A percentile compares a stretch with the other conserved stretches of the same genome.
phyloP scores from a whole-genome alignment of 2,113 vertebrate genomes.

The Cyanistes caeruleus region DNA sequence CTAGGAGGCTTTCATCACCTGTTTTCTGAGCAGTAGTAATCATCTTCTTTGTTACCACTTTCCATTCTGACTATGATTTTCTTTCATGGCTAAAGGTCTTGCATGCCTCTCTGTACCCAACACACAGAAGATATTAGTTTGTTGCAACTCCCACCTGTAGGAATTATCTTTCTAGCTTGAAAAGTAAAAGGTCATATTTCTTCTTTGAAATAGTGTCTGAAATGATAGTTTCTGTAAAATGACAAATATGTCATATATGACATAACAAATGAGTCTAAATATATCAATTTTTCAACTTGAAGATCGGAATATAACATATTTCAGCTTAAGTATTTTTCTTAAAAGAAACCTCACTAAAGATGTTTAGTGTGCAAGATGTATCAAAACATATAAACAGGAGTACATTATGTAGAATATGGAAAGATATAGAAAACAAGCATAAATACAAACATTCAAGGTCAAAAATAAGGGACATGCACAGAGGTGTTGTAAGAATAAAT shows the following conservation, averaged over 20 bases:
- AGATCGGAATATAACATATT: neutral
- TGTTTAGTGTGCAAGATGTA: neutral
- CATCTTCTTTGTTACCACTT: neutral
- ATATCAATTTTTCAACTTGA: neutral
- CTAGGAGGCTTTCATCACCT: neutral
- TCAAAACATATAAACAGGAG: neutral
- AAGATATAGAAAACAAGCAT: neutral
- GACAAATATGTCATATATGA: neutral
- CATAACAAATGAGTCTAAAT: neutral
- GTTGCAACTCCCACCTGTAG: neutral
- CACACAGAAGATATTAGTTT: neutral
- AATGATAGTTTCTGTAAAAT: neutral
- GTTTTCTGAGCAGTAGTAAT: neutral
- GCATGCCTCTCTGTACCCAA: rapidly evolving
- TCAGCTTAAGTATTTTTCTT: neutral
- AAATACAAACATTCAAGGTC: neutral
- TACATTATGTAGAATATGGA: neutral
- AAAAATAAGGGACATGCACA: neutral
- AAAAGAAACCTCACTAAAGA: neutral
- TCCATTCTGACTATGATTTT: neutral
- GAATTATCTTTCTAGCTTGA: neutral
- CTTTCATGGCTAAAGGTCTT: neutral
- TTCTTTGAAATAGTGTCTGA: neutral
- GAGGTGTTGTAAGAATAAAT: neutral
- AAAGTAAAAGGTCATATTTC: neutral